A percentile compares a stretch with the other conserved stretches of the same genome.
These are phyloP conservation scores for Scalopus aquaticus DNA, from an alignment of 2,113 vertebrate genomes.

Conservation along the genomic window DNA sequence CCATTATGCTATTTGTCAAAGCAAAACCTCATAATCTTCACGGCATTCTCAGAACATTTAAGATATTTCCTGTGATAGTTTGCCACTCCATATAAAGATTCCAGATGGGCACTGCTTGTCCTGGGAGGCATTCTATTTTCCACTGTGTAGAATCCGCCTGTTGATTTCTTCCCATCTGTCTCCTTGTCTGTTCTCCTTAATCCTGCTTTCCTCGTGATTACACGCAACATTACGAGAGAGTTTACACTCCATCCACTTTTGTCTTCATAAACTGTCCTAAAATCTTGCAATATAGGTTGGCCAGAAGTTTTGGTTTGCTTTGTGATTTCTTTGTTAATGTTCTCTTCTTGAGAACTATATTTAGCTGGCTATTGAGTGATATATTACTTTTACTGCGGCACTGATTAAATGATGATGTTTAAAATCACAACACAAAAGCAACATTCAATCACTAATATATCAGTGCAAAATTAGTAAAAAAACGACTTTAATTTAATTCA, in stretches of 20 bases:
- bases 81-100: not conserved
- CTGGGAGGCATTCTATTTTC: not conserved
- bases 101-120: conserved; percentile 23
- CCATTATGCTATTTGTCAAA: not conserved
- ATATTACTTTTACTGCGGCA: not conserved
- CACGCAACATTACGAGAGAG: not conserved
- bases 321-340: not conserved
- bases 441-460: too few relatives aligned
- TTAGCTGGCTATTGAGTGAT: not conserved
- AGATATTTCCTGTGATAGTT: not conserved
- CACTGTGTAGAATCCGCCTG: not conserved
- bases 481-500: not conserved
- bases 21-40: not conserved
- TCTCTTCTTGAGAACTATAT: not conserved
- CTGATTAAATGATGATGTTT: not conserved
- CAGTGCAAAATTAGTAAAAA: not conserved
- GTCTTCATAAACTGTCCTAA: not conserved
- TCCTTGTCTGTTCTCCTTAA: not conserved
- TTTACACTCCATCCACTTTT: not conserved
- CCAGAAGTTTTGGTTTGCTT: not conserved
- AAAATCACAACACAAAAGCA: too few relatives aligned
- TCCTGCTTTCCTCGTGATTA: not conserved
- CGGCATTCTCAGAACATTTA: conserved; percentile 14
- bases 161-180: not conserved
- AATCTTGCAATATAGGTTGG: not conserved